These are phyloP conservation scores for Eufriesea mexicana DNA, from an alignment of 1,140 invertebrate genomes.

Conservation along the genomic window DNA sequence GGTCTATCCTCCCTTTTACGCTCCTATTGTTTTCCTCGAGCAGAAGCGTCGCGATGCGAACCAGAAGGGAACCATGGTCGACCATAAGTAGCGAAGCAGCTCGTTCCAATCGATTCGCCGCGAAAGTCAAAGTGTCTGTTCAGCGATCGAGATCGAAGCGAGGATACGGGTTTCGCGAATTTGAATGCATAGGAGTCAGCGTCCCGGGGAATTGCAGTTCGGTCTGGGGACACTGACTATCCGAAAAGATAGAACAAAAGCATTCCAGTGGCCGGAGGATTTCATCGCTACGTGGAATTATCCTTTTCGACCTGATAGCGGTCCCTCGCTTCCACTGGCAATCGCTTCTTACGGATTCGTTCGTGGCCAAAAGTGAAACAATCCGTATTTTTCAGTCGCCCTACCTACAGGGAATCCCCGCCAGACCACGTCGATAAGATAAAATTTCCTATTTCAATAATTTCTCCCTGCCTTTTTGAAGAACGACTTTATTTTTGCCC, in stretches of 20 bases:
- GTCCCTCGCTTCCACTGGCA: conserved; percentile 4
- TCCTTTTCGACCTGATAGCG: conserved; percentile 34
- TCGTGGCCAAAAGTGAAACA: conserved; percentile 9
- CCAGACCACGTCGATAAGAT: conserved; percentile 4
- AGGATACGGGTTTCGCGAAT: neutral
- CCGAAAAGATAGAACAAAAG: conserved; percentile 46
- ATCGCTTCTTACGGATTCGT: conserved; percentile 33
- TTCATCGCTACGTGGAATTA: conserved; percentile 53
- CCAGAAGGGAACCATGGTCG: neutral
- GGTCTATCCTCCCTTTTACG: neutral
- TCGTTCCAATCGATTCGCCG: neutral
- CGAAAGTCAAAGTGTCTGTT: conserved; percentile 7
- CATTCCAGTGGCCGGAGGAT: conserved; percentile 23
- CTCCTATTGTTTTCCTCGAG: neutral
- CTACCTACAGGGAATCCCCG: neutral
- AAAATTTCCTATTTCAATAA: conserved; percentile 36
- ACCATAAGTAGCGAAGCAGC: neutral
- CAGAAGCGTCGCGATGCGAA: neutral
- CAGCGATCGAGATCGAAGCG: neutral
- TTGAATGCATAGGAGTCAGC: conserved; percentile 15
- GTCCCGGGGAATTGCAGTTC: conserved; percentile 22
- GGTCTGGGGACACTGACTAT: neutral
- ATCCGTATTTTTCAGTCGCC: conserved; percentile 42
- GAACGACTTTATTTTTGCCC: neutral
- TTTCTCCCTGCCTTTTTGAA: neutral